Evolutionary conservation across 2,113 vertebrate species (phyloP).

Genomic region (Urocitellus parryii): DNA sequence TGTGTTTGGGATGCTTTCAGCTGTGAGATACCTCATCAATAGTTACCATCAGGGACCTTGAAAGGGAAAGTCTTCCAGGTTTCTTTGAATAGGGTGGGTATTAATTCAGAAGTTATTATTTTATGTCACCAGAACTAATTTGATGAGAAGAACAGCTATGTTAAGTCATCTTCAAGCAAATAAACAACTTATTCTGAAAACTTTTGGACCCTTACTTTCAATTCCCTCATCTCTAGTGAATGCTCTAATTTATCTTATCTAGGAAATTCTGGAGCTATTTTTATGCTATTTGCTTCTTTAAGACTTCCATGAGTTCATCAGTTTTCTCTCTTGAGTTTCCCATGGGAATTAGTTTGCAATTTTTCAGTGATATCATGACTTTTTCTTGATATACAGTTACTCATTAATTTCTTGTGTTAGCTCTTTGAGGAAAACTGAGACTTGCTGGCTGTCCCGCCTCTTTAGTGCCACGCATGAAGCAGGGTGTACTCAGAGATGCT

Average conservation of each 20-base stretch:
- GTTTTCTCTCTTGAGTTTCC: background rate
- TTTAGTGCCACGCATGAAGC: background rate
- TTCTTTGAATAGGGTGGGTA: background rate
- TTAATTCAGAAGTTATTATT: background rate
- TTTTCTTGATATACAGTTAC: background rate
- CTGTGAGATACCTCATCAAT: background rate
- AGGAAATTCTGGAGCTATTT: background rate
- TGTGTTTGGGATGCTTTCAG: background rate
- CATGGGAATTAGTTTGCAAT: background rate
- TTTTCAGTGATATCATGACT: background rate
- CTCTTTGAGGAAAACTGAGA: background rate
- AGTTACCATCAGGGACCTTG: background rate
- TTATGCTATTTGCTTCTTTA: background rate
- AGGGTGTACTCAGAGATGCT: background rate
- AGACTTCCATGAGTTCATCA: slow-evolving; percentile 2
- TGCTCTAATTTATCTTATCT: background rate
- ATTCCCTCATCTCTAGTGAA: background rate
- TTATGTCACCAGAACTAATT: background rate
- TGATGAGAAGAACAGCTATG: background rate
- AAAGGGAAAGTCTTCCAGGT: background rate
- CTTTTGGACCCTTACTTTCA: background rate
- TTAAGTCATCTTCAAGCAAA: background rate
- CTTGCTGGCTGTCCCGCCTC: background rate
- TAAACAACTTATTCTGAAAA: background rate
- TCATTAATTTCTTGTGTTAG: background rate